These are phyloP conservation scores for Eclectus roratus DNA, from an alignment of 2,113 vertebrate species.

Conservation along the genomic window DNA sequence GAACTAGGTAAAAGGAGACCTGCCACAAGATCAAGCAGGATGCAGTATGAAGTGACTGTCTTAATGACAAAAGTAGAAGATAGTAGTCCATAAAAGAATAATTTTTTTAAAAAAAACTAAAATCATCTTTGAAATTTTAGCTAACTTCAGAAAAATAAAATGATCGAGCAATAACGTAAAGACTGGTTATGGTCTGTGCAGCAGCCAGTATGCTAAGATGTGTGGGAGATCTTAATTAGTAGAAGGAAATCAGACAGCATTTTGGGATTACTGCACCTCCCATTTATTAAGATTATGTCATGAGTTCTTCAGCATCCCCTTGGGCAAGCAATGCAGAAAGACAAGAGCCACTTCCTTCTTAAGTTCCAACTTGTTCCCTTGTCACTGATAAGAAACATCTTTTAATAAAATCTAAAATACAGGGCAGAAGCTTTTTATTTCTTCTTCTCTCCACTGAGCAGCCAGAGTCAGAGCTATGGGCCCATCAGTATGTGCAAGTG, in stretches of 20 bases:
- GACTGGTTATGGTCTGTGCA: neutral
- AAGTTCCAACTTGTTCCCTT: neutral
- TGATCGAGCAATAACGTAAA: neutral
- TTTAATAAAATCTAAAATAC: constrained; percentile 17
- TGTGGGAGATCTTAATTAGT: neutral
- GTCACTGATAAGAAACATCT: neutral
- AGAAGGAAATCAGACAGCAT: neutral
- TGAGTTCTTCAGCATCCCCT: neutral
- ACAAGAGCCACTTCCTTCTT: neutral
- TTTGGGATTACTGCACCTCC: neutral
- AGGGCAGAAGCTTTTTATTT: neutral
- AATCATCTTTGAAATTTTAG: neutral
- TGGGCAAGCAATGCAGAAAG: neutral
- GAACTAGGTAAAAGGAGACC: neutral
- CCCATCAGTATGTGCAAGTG: neutral
- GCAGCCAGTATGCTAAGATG: neutral
- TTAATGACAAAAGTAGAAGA: neutral
- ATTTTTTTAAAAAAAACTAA: neutral
- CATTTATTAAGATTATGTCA: neutral
- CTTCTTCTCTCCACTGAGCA: neutral
- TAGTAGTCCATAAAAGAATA: neutral
- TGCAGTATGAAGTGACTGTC: neutral
- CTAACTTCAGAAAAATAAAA: neutral
- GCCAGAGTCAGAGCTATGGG: neutral
- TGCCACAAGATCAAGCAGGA: neutral